Base-by-base conservation (phyloP, 2,797 vertebrate species). In the Trematomus bernacchii region DNA sequence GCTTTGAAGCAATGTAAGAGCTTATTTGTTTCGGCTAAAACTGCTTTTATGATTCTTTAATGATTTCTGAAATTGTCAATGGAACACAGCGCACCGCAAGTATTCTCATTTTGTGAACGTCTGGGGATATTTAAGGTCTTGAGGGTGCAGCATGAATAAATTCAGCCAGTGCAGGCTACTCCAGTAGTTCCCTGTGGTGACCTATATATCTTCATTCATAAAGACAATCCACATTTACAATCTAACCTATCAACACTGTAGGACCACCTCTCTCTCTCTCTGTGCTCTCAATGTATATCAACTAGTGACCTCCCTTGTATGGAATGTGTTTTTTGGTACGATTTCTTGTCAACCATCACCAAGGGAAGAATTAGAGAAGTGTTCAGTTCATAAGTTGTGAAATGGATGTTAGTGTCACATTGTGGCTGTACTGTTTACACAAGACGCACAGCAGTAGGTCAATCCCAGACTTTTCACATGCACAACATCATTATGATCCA, bases 121-220 rank as follows among this genome's bases (percentile, higher is more conserved):
- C 37, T 52, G 2, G 12, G n/a, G 21, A 75, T 67, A 21, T 77
- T 46, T 64, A 53, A 75, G 63, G 48, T 77, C 67, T 73, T 70
- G 12, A 72, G 51, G 64, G 23, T 76, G 61, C 71, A 59, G 43
- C 54, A 71, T 73, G 58, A 78, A 80, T 82, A 77, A 21, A 69
- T 60, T 59, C 4, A 62, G 37, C 66, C 66, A 57, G 40, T n/a
- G 15, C 9, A 42, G 44, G 27, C 50, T 57, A 18, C 43, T 71
- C 10, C 43, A 67, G 48, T 40, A 30, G 40, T 11, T 77, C 54
- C 46, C 77, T 3, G n/a, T 66, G 55, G 60, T 79, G 74, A 77
- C 53, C 79, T 75, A 78, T 59, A 84, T 77, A 73, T 10, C 16
- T 66, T 74, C 30, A 84, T 76, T 79, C 68, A 80, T 60, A 52